These are phyloP conservation scores for Merops nubicus DNA, from an alignment of 2,113 vertebrate genomes.

Conservation along the genomic window DNA sequence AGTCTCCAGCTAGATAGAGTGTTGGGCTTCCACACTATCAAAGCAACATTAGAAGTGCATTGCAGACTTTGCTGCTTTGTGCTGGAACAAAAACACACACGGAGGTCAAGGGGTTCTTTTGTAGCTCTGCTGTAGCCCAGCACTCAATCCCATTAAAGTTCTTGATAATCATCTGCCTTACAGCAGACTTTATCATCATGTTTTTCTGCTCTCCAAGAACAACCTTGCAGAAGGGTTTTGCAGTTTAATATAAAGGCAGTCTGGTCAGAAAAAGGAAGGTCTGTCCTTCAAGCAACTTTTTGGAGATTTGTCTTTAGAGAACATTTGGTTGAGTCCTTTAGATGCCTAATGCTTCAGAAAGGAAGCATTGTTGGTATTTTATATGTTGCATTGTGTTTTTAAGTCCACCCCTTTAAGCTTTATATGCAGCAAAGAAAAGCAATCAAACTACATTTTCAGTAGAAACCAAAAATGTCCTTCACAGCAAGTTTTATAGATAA, in stretches of 20 bases:
- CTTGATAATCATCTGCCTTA: slow-evolving; percentile 61
- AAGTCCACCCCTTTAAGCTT: neutral
- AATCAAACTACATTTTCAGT: neutral
- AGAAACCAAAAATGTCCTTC: neutral
- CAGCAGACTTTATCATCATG: neutral
- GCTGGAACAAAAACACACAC: slow-evolving; percentile 48
- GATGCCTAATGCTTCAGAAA: neutral
- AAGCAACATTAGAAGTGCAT: neutral
- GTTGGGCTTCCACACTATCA: neutral
- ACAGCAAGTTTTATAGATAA: neutral
- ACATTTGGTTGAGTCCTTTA: neutral
- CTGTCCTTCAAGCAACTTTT: neutral
- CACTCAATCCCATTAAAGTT: slow-evolving; percentile 31
- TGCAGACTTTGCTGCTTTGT: slow-evolving; percentile 33
- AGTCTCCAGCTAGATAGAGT: neutral
- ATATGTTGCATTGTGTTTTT: neutral
- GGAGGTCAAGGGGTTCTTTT: slow-evolving; percentile 45
- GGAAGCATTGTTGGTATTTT: neutral
- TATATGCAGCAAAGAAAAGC: neutral
- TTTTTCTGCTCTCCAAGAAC: slow-evolving; percentile 47
- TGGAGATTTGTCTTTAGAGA: neutral
- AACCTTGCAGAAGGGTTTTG: slow-evolving; percentile 34
- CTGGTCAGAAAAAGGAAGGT: neutral
- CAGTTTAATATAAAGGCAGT: slow-evolving; percentile 34
- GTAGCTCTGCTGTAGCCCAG: slow-evolving; percentile 2